Evolutionary conservation across 2,888 invertebrate species (phyloP).

Genomic region (Sphaerophoria rueppellii): DNA sequence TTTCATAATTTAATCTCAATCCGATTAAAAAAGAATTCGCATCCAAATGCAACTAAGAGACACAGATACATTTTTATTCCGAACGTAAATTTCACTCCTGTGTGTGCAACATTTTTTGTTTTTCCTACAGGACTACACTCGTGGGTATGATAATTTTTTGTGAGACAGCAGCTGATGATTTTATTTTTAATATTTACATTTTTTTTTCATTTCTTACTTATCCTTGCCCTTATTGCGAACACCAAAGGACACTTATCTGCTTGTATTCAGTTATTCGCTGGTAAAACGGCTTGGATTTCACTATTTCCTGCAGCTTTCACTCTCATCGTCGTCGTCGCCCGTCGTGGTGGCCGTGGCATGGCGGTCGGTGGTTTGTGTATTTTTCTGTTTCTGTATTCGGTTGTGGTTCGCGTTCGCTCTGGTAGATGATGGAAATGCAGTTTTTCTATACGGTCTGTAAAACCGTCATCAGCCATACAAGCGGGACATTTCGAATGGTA

Average conservation of each 20-base stretch:
- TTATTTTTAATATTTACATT: background rate
- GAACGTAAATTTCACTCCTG: constrained; percentile 27
- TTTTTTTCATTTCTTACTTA: constrained; percentile 40
- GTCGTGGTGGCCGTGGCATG: too few species aligned
- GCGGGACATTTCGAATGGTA: constrained; percentile 24
- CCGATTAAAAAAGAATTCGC: constrained; percentile 57
- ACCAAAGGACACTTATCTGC: constrained; percentile 67
- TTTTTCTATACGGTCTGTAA: constrained; percentile 52
- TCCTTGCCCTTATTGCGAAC: constrained; percentile 62
- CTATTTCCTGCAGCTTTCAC: constrained; percentile 51
- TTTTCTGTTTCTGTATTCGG: constrained; percentile 20
- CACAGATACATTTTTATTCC: constrained; percentile 10
- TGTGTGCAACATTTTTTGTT: constrained; percentile 3
- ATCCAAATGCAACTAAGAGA: constrained; percentile 21
- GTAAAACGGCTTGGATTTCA: constrained; percentile 47
- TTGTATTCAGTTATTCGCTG: constrained; percentile 34
- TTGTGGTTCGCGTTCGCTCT: constrained; percentile 3
- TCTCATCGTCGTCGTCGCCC: constrained; percentile 26
- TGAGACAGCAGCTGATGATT: constrained; percentile 47
- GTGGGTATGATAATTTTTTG: constrained; percentile 58
- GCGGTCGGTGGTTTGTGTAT: constrained; percentile 11
- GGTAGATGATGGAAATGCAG: constrained; percentile 19
- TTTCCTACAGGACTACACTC: constrained; percentile 48
- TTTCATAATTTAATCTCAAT: constrained; percentile 67
- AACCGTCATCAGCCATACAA: constrained; percentile 50